A percentile compares a stretch with the other conserved stretches of the same genome.
Evolutionary conservation across 2,888 invertebrate species (phyloP).

Genomic region (Blastobasis lacticolella): DNA sequence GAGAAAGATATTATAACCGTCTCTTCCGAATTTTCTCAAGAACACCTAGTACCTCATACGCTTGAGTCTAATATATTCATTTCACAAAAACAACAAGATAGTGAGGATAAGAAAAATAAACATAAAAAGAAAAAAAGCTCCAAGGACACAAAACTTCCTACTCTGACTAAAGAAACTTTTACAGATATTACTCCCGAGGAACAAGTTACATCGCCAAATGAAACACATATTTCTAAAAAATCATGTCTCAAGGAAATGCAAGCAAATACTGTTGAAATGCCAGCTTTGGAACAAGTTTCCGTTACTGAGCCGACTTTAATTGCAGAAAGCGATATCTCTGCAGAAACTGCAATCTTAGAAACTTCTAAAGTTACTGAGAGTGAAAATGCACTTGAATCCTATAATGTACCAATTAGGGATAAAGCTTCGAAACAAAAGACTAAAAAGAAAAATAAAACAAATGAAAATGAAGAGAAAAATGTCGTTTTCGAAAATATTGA

Average conservation of each 20-base stretch:
- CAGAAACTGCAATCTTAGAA: no score
- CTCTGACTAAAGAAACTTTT: no score
- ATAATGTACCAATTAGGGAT: slow-evolving; percentile 1
- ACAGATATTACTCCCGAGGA: no score
- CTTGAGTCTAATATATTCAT: neutral
- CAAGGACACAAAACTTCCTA: slow-evolving; percentile 19
- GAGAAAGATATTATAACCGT: slow-evolving; percentile 18
- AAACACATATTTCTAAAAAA: no score
- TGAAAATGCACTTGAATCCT: no score
- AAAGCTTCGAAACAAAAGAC: slow-evolving; percentile 33
- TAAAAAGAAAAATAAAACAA: slow-evolving; percentile 35
- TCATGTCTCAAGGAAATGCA: slow-evolving; percentile 12
- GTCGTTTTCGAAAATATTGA: slow-evolving; percentile 14
- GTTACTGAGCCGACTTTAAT: no score
- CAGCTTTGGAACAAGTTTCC: neutral
- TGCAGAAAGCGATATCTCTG: no score
- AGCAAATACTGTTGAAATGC: slow-evolving; percentile 13
- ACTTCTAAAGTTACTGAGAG: no score
- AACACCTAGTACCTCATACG: slow-evolving; percentile 2
- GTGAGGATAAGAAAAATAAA: slow-evolving; percentile 19
- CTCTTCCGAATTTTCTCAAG: slow-evolving; percentile 5
- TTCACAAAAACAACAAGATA: neutral
- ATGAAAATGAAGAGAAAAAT: slow-evolving; percentile 22
- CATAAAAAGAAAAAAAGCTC: slow-evolving; percentile 33
- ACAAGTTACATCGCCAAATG: no score